Percentiles rank a stretch among this genome's conserved stretches.
Conservation (phyloP, 2,113 vertebrate genomes). For the Chaenogobius annularis region DNA sequence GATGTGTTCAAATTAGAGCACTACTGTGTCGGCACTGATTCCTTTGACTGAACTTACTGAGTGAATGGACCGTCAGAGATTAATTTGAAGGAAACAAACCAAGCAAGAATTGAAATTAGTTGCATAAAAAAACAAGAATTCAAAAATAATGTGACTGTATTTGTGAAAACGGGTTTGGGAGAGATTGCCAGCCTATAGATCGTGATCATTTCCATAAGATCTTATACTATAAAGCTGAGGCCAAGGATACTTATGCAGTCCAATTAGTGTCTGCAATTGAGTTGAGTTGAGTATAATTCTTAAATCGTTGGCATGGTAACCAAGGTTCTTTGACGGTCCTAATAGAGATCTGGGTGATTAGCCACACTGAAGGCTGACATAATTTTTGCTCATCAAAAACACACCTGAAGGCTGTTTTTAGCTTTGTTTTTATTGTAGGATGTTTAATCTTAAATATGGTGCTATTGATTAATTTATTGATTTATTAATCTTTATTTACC, state of each 20-base stretch:
- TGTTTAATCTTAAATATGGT: too few relatives aligned
- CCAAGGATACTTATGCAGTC: neutral
- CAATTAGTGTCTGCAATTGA: neutral
- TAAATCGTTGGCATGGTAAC: too few relatives aligned
- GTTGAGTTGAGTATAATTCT: too few relatives aligned
- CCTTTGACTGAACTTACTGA: conserved; percentile 9
- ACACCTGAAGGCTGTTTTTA: too few relatives aligned
- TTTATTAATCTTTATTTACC: too few relatives aligned
- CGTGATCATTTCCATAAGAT: neutral
- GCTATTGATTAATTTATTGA: too few relatives aligned
- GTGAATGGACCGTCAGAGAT: conserved; percentile 7
- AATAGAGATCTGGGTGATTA: too few relatives aligned
- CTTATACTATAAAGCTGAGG: neutral
- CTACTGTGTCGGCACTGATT: conserved; percentile 13
- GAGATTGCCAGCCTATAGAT: neutral
- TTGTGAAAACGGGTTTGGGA: neutral
- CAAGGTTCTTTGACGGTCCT: too few relatives aligned
- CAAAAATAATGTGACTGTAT: too few relatives aligned
- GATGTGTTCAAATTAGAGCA: conserved; percentile 13
- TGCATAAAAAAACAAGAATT: conserved; percentile 8
- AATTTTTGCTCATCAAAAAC: too few relatives aligned
- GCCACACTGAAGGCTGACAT: too few relatives aligned
- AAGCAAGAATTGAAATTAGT: conserved; percentile 32
- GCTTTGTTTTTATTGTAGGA: too few relatives aligned
- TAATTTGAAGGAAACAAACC: conserved; percentile 33